Evolutionary conservation across 2,888 invertebrate genomes (phyloP).

Genomic region (Drosophila suboccidentalis): DNA sequence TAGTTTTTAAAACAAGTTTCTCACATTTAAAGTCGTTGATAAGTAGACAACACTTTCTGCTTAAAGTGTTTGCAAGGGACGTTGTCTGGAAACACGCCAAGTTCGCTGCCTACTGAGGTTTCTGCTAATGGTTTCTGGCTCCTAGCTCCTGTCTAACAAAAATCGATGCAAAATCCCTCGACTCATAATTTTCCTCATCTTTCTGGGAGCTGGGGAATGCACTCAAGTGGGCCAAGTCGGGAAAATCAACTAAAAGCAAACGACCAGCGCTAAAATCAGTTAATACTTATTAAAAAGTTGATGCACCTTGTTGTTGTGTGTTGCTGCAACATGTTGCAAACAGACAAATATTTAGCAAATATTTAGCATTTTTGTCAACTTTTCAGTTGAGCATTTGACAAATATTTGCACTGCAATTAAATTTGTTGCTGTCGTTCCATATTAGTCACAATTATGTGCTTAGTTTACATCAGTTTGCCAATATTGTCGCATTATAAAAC

Average conservation of each 20-base stretch:
- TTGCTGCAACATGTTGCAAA: constrained; percentile 30
- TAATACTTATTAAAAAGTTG: constrained; percentile 20
- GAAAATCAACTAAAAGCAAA: constrained; percentile 35
- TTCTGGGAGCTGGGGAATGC: constrained; percentile 9
- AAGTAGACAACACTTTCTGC: constrained; percentile 29
- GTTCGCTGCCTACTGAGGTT: constrained; percentile 57
- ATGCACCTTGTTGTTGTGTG: constrained; percentile 4
- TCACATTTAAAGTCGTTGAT: constrained; percentile 3
- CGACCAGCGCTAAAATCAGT: constrained; percentile 26
- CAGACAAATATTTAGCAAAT: constrained; percentile 37
- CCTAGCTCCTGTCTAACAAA: constrained; percentile 18
- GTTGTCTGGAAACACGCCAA: constrained; percentile 67
- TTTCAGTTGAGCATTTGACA: constrained; percentile 31
- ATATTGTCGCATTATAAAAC: constrained; percentile 42
- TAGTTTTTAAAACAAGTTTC: constrained; percentile 10
- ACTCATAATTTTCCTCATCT: constrained; percentile 32
- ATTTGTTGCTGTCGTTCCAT: constrained; percentile 31
- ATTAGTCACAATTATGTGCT: constrained; percentile 25
- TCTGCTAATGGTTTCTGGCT: constrained; percentile 70
- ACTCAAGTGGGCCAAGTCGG: constrained; percentile 18
- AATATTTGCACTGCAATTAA: constrained; percentile 64
- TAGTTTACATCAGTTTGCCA: constrained; percentile 26
- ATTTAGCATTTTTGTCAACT: constrained; percentile 46
- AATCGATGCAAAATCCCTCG: constrained; percentile 7
- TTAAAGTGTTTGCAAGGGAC: constrained; percentile 52